phyloP scores from a whole-genome alignment of 2,797 vertebrate genomes.

The Anas bernieri region DNA sequence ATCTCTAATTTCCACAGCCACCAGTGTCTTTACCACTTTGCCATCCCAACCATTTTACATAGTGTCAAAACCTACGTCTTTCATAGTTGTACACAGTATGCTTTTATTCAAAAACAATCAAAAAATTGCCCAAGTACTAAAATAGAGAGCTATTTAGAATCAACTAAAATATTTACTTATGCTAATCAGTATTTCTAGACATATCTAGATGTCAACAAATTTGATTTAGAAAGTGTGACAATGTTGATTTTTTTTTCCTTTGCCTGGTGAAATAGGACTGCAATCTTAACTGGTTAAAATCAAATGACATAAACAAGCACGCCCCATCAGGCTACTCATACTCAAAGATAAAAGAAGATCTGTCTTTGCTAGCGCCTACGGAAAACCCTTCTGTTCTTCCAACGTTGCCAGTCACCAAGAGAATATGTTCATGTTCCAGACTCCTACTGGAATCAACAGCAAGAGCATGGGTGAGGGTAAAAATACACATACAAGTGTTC shows the following conservation, averaged over 20 bases:
- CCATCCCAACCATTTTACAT: background rate
- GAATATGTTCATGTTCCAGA: rapidly evolving
- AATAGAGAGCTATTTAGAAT: background rate
- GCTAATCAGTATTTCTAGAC: background rate
- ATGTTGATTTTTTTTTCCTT: background rate
- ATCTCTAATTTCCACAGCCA: constrained; percentile 26
- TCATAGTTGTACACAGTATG: background rate
- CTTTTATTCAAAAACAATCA: background rate
- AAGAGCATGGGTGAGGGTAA: rapidly evolving
- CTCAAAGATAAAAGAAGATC: background rate
- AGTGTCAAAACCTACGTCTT: background rate
- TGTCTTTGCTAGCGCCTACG: background rate
- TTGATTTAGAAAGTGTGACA: background rate
- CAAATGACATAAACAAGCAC: background rate
- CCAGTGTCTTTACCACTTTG: background rate
- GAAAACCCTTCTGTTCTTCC: background rate
- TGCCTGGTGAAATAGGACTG: background rate
- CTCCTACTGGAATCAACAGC: background rate
- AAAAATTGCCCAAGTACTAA: background rate
- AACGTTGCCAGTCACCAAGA: background rate
- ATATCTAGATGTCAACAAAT: background rate
- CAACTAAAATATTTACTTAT: background rate
- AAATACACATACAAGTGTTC: background rate
- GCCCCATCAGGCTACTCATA: background rate
- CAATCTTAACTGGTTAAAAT: background rate